These are phyloP conservation scores for Sinocyclocheilus maitianheensis DNA, from an alignment of 2,113 vertebrate species.

Conservation along the genomic window DNA sequence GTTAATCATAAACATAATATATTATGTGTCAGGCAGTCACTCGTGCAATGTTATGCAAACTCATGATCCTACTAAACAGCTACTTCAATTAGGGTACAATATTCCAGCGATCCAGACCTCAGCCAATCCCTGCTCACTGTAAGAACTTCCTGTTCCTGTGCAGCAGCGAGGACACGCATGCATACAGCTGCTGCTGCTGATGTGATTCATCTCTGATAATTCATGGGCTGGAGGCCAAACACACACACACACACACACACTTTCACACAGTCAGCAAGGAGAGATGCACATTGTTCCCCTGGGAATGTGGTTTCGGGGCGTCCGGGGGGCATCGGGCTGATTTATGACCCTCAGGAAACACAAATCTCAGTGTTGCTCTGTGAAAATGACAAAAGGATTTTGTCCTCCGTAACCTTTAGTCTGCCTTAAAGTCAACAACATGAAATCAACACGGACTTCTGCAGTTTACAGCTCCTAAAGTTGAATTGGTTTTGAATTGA, in stretches of 20 bases:
- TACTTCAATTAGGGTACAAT: too few relatives aligned
- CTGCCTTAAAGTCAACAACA: slow-evolving; percentile 4
- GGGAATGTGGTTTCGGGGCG: background rate
- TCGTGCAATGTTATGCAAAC: too few relatives aligned
- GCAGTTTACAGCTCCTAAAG: background rate
- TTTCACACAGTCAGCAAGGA: background rate
- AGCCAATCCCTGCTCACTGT: slow-evolving; percentile 44
- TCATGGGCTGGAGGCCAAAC: slow-evolving; percentile 20
- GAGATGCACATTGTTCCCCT: background rate
- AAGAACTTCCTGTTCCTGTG: slow-evolving; percentile 53
- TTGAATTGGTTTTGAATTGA: background rate
- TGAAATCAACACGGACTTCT: background rate
- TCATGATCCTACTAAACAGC: too few relatives aligned
- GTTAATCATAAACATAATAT: too few relatives aligned
- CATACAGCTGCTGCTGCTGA: slow-evolving; percentile 48
- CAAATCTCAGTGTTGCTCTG: slow-evolving; percentile 15
- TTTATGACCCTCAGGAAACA: slow-evolving; percentile 28
- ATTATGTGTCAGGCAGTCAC: too few relatives aligned
- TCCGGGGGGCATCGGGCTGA: background rate
- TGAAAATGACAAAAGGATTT: background rate
- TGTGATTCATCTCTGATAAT: slow-evolving; percentile 43
- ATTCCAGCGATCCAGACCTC: background rate
- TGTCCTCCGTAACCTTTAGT: background rate
- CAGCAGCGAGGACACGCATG: slow-evolving; percentile 34
- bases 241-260: slow-evolving; percentile 37